Conservation (phyloP, 2,797 vertebrate genomes). For the Halcyon leucocephala region DNA sequence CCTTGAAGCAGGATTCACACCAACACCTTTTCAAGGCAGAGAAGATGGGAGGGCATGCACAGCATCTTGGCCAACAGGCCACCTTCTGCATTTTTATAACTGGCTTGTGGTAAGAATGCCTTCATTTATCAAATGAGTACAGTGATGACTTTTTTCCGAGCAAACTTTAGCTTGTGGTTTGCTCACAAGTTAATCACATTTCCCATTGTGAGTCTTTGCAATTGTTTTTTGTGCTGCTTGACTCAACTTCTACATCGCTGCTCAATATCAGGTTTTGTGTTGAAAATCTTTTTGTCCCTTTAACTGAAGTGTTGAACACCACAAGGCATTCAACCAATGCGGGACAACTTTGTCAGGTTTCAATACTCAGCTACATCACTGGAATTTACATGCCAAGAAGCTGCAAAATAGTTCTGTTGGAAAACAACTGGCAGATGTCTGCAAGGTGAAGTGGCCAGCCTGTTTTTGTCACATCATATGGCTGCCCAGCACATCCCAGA, state of each 20-base stretch:
- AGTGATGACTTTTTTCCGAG: background rate
- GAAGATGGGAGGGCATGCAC: background rate
- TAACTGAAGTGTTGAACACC: background rate
- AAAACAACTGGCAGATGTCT: constrained; percentile 2
- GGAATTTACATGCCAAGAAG: background rate
- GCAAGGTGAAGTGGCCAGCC: constrained; percentile 15
- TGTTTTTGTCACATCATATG: background rate
- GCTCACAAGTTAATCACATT: background rate
- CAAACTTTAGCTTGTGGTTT: background rate
- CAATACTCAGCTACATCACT: background rate
- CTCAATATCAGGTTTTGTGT: background rate
- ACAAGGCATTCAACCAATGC: background rate
- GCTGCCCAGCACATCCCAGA: background rate
- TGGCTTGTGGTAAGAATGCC: background rate
- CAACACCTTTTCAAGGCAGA: rapidly evolving
- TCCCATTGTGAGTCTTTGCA: background rate
- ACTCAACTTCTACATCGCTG: background rate
- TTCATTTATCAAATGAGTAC: background rate
- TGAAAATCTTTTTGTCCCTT: background rate
- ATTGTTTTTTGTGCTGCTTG: background rate
- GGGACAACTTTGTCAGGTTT: background rate
- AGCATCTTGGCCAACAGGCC: background rate
- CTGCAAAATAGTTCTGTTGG: background rate
- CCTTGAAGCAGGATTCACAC: background rate
- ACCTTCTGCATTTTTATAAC: background rate